A percentile compares a stretch with the other conserved stretches of the same genome.
Conservation (phyloP, 2,888 invertebrate genomes). For the Heliothis peltigera region DNA sequence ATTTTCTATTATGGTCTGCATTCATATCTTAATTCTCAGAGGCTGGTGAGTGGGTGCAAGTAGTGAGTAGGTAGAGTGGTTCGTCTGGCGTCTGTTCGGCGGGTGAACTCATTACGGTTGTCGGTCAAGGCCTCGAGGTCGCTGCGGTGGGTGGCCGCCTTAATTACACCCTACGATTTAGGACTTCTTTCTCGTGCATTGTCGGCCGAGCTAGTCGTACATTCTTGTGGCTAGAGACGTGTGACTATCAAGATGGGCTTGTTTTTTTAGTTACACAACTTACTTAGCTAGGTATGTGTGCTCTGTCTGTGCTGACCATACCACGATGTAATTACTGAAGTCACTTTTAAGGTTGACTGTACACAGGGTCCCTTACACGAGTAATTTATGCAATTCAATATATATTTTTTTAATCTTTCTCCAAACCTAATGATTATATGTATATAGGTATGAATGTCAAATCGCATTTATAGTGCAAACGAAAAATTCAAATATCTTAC, state of each 20-base stretch:
- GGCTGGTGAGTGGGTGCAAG: conserved; percentile 37
- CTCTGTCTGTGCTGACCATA: neutral
- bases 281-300: neutral
- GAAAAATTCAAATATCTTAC: neutral
- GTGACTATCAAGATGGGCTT: conserved; percentile 49
- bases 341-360: too few relatives aligned
- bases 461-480: too few relatives aligned
- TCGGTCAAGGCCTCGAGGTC: conserved; percentile 89
- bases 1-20: conserved; percentile 6
- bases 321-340: neutral
- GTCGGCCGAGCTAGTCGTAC: conserved; percentile 63
- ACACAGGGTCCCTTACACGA: too few relatives aligned
- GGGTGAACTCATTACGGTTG: conserved; percentile 87
- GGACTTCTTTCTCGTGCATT: conserved; percentile 77
- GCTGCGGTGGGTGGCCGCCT: conserved; percentile 87
- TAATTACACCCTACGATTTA: conserved; percentile 87
- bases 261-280: conserved; percentile 35
- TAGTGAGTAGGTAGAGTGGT: conserved; percentile 49
- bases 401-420: too few relatives aligned
- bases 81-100: conserved; percentile 70
- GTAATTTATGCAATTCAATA: too few relatives aligned
- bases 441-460: too few relatives aligned
- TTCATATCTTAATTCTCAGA: conserved; percentile 10
- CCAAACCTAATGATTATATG: too few relatives aligned
- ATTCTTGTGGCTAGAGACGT: conserved; percentile 53